Percentiles rank a stretch among this genome's conserved stretches.
phyloP scores from a whole-genome alignment of 2,888 invertebrate species.

The Arge pagana region DNA sequence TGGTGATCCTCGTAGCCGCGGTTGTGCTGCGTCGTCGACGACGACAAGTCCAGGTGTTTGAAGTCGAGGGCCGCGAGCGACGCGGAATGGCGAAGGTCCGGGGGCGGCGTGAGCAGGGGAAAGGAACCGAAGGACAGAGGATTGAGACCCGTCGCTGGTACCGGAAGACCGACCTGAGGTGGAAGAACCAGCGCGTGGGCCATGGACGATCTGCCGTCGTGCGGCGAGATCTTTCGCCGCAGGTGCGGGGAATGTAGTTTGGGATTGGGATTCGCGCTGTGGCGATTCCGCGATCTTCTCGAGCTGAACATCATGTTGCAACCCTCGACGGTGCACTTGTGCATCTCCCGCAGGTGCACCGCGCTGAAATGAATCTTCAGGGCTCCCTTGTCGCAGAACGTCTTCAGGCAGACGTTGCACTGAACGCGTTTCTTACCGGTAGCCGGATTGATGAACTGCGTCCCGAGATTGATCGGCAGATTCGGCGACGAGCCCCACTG shows the following conservation, averaged over 20 bases:
- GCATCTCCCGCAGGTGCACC: conserved; percentile 98
- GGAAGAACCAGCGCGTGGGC: conserved; percentile 81
- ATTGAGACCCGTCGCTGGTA: conserved; percentile 70
- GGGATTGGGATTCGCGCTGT: conserved; percentile 98
- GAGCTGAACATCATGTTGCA: conserved; percentile 99
- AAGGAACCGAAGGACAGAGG: conserved; percentile 80
- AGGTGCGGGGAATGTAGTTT: conserved; percentile 96
- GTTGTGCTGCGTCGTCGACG: conserved; percentile 52
- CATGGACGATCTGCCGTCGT: conserved; percentile 89
- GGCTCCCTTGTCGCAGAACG: conserved; percentile 99
- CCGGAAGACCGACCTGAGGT: conserved; percentile 69
- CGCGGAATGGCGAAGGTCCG: conserved; percentile 66
- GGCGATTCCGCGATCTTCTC: conserved; percentile 90
- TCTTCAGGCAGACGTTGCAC: conserved; percentile 97
- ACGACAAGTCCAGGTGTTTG: conserved; percentile 68
- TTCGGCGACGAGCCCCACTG: conserved; percentile 68
- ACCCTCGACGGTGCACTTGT: conserved; percentile 97
- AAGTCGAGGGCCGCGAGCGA: conserved; percentile 65
- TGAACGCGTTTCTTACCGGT: conserved; percentile 96
- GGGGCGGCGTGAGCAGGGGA: conserved; percentile 74
- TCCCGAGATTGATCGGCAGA: conserved; percentile 81
- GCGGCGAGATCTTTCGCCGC: conserved; percentile 90
- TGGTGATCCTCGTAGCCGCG: conserved; percentile 59
- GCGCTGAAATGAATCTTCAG: conserved; percentile 99
- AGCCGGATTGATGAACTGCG: conserved; percentile 89